These are phyloP conservation scores for Leptopilina boulardi DNA, from an alignment of 1,140 invertebrate species.

Conservation along the genomic window DNA sequence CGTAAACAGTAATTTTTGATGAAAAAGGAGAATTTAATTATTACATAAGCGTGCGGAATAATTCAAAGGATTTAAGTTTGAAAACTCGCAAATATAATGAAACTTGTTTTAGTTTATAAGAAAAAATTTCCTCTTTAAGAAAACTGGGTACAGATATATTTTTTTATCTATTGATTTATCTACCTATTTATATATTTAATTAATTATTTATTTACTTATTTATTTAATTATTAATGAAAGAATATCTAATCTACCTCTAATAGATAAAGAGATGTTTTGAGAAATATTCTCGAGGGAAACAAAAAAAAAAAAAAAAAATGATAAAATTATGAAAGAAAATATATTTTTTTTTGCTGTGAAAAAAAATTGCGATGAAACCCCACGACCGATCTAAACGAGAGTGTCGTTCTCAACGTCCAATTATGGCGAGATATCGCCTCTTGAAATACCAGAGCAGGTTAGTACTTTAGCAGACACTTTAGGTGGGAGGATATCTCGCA, in stretches of 20 bases:
- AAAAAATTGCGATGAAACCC: constrained; percentile 7
- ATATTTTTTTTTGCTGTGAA: not conserved
- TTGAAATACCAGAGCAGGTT: constrained; percentile 31
- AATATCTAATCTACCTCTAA: not conserved
- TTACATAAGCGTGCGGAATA: not conserved
- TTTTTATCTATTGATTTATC: no score
- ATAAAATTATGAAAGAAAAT: constrained; percentile 21
- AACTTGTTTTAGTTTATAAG: not conserved
- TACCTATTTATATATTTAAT: no score
- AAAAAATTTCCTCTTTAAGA: not conserved
- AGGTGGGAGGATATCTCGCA: constrained; percentile 17
- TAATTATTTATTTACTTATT: no score
- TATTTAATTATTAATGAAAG: no score
- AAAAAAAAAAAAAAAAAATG: not conserved
- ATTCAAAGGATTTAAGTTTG: not conserved
- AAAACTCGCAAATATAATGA: not conserved
- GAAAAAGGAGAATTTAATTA: constrained; percentile 6
- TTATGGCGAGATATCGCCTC: constrained; percentile 29
- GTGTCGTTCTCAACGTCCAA: constrained; percentile 31
- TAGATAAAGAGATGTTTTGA: not conserved
- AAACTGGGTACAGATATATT: no score
- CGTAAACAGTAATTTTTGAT: constrained; percentile 18
- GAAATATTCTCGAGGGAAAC: not conserved
- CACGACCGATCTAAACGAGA: constrained; percentile 15
- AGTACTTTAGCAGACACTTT: constrained; percentile 32